These are phyloP conservation scores for Cydia pomonella DNA, from an alignment of 1,140 invertebrate genomes.

Conservation along the genomic window DNA sequence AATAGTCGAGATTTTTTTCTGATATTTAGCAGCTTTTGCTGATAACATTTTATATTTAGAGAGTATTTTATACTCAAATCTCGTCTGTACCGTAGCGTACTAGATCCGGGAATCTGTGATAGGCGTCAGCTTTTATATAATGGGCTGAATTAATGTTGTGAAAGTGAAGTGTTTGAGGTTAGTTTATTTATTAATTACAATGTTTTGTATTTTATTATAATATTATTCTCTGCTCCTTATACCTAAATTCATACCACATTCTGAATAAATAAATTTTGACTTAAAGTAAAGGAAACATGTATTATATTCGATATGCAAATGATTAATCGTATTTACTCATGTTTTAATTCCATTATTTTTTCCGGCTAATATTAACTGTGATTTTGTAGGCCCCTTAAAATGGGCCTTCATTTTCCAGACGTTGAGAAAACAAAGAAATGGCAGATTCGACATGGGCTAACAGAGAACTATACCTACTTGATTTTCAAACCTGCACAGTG, in stretches of 20 bases:
- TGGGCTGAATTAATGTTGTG: constrained; percentile 17
- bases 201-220: no score
- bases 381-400: neutral
- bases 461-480: neutral
- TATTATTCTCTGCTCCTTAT: no score
- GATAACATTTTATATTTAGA: neutral
- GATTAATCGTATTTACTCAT: no score
- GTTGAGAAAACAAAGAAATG: neutral
- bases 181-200: neutral
- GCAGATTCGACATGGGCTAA: neutral
- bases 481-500: neutral
- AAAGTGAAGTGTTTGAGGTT: constrained; percentile 26
- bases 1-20: neutral
- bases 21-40: constrained; percentile 6
- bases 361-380: neutral
- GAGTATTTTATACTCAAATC: neutral
- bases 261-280: no score
- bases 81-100: neutral
- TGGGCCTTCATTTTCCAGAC: neutral
- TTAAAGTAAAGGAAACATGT: no score
- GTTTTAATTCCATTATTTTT: no score
- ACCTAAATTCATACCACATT: no score
- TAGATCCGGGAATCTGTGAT: neutral
- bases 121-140: neutral
- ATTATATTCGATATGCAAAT: no score